A percentile compares a stretch with the other conserved stretches of the same genome.
These are phyloP conservation scores for Caenorhabditis japonica DNA, from an alignment of 2,888 invertebrate species.

Conservation along the genomic window DNA sequence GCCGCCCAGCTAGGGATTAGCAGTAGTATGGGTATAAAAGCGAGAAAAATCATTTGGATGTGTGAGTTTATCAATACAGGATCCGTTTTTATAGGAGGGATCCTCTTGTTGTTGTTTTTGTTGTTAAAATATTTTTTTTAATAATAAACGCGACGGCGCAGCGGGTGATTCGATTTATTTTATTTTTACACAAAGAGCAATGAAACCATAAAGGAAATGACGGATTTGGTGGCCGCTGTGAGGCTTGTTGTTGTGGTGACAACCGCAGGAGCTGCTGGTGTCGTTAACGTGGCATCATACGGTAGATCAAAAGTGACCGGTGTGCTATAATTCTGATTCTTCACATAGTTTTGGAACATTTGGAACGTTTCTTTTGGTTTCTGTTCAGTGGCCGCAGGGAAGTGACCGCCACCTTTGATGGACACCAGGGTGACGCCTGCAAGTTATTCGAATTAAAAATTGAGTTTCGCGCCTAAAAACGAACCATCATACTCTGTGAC, in stretches of 20 bases:
- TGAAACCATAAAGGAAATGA: constrained; percentile 1
- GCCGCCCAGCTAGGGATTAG: constrained; percentile 3
- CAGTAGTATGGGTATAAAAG: background rate
- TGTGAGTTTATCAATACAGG: background rate
- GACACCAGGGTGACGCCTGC: constrained; percentile 71
- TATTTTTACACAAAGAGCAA: background rate
- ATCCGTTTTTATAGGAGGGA: no score
- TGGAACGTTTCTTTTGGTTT: constrained; percentile 74
- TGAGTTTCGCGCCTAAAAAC: no score
- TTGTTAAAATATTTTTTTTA: no score
- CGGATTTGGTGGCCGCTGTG: background rate
- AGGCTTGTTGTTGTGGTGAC: background rate
- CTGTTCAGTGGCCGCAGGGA: constrained; percentile 65
- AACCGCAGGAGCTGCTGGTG: background rate
- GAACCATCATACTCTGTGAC: constrained; percentile 68
- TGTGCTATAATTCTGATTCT: constrained; percentile 65
- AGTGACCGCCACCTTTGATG: constrained; percentile 71
- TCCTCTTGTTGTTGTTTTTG: no score
- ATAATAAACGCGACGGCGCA: no score
- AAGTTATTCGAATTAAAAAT: no score
- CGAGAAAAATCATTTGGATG: background rate
- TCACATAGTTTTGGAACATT: constrained; percentile 72
- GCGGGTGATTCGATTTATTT: no score
- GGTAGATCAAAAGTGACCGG: constrained; percentile 42
- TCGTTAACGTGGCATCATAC: background rate